Conservation (phyloP, 92 coral and sea anemone genomes). For the Isaurus tuberculatus region DNA sequence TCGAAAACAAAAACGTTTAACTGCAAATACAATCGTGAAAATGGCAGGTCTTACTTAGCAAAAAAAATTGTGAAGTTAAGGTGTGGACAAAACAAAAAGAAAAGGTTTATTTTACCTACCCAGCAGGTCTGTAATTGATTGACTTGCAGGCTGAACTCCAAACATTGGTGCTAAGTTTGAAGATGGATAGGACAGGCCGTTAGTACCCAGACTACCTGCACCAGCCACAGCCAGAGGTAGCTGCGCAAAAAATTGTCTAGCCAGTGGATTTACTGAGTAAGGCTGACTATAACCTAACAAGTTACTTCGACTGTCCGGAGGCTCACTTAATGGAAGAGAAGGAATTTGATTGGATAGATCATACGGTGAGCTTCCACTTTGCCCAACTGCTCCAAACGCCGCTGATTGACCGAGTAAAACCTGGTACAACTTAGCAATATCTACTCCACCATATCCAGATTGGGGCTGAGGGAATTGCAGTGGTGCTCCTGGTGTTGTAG, state of each 20-base stretch:
- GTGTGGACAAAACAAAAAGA: too few species aligned
- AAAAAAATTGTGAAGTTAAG: too few species aligned
- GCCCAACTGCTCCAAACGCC: not conserved
- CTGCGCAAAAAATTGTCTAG: constrained; percentile 62
- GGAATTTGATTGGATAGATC: constrained; percentile 12
- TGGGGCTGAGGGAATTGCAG: constrained; percentile 31
- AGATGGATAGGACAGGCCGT: constrained; percentile 27
- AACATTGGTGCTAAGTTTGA: constrained; percentile 71
- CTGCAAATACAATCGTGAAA: too few species aligned
- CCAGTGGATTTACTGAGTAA: constrained; percentile 57
- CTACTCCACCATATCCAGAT: not conserved
- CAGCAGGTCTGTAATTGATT: constrained; percentile 31
- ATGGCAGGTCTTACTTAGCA: too few species aligned
- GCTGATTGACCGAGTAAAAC: constrained; percentile 38
- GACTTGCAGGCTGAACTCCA: constrained; percentile 52
- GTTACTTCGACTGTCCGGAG: constrained; percentile 32
- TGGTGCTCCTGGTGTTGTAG: constrained; percentile 44
- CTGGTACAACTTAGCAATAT: constrained; percentile 24
- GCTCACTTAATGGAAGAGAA: constrained; percentile 22
- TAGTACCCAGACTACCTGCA: constrained; percentile 50
- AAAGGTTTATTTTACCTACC: constrained; percentile 36
- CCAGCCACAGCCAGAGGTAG: constrained; percentile 42
- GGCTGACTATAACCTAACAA: constrained; percentile 61
- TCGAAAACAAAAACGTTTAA: too few species aligned
- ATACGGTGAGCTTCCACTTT: constrained; percentile 9